Evolutionary conservation across 1,140 invertebrate species (phyloP), one percentile per base, ranked within the genome.

Genomic region (Bombyx mandarina): DNA sequence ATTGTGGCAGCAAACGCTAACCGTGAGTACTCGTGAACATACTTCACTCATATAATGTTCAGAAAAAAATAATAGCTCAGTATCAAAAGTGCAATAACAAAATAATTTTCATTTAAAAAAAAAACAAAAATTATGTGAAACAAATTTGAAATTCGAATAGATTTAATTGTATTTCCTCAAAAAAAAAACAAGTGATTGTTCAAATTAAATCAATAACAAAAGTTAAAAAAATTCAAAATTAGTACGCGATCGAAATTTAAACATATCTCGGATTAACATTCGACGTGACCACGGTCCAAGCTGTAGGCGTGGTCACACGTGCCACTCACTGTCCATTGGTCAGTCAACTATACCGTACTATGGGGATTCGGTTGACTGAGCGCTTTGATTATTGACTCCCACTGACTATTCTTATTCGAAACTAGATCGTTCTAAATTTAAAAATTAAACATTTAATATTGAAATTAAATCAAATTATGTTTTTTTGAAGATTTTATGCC

Each of bases 261-360:
- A 35, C 26, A 35, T 1, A 35, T 35, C 26, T 35, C 26, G 26
- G 26, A 5, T 35, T 35, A 35, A 35, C 26, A 5, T 35, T 35
- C 26, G 26, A 35, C 26, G 26, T 35, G 58, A 50, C 61, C 62
- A 61, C 8, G 62, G 65, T 62, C 67, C 64, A 58, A 47, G 18
- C 44, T 43, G 26, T 55, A 63, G 68, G 71, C 65, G 67, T 50
- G 68, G 71, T 54, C 26, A 22, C 54, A 26, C 63, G 67, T 18
- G 12, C 12, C 12, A 18, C 12, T 18, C 12, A 18, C 12, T 18
- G 12, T 46, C 65, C 65, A 72, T 70, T 73, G 71, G 71, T 73
- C 71, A 70, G 46, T 49, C 6, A 8, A 7, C 45, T 22, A 22
- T 45, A 45, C 35, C 26, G 26, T 35, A 35, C 26, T 35, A 5